Conservation (phyloP, 1,140 invertebrate genomes). For the Dreissena polymorpha region DNA sequence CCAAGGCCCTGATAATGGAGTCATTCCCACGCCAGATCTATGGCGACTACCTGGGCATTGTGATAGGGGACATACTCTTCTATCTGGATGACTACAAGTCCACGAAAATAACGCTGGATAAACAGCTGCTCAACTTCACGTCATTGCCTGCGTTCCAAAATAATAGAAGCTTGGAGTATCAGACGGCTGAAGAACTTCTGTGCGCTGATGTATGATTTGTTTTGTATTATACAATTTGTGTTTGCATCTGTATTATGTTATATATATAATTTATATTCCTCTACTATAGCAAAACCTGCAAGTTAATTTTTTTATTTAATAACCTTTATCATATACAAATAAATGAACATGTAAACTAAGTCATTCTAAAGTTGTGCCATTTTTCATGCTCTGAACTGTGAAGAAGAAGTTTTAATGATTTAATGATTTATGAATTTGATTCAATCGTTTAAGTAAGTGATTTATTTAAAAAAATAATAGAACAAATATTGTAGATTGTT, state of each 20-base stretch:
- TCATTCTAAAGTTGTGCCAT: no score
- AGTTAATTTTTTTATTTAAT: no score
- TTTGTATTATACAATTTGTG: not conserved
- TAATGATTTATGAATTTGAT: no score
- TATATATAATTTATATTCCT: no score
- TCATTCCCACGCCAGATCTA: conserved; percentile 24
- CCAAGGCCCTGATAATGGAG: conserved; percentile 29
- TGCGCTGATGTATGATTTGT: conserved; percentile 52
- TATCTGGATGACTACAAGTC: conserved; percentile 49
- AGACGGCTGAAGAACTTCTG: conserved; percentile 19
- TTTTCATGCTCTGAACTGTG: no score
- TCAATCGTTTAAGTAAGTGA: no score
- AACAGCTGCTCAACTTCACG: conserved; percentile 44
- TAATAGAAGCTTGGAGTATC: conserved; percentile 18
- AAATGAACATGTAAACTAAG: not conserved
- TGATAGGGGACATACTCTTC: conserved; percentile 47
- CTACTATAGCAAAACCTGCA: no score
- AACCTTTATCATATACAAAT: not conserved
- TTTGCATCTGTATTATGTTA: not conserved
- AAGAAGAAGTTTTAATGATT: no score
- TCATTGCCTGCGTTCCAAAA: conserved; percentile 32
- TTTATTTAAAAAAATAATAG: no score
- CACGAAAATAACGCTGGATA: conserved; percentile 15
- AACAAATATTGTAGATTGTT: no score
- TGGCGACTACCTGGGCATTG: conserved; percentile 26